phyloP scores from a whole-genome alignment of 2,888 invertebrate species.

The Coecobrya sp. region DNA sequence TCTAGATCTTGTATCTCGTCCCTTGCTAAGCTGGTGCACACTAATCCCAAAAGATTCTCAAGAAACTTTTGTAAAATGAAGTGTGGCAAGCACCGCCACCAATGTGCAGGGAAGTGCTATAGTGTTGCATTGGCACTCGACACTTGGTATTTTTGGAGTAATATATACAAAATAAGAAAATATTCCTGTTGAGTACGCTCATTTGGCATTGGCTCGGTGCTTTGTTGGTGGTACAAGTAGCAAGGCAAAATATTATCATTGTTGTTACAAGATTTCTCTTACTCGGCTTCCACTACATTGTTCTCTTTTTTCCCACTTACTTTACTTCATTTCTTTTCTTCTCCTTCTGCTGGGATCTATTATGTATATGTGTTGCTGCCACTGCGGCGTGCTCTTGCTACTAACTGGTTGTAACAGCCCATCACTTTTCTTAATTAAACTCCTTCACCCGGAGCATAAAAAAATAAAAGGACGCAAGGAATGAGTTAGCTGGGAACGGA shows the following conservation, averaged over 20 bases:
- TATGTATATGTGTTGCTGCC: background rate
- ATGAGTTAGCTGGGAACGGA: background rate
- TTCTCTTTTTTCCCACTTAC: background rate
- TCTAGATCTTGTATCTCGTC: background rate
- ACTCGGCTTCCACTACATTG: background rate
- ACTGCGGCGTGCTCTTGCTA: conserved; percentile 67
- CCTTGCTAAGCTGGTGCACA: background rate
- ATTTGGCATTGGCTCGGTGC: conserved; percentile 47
- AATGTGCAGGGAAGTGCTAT: background rate
- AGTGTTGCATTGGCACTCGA: background rate
- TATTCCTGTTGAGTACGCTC: conserved; percentile 40
- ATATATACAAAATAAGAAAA: background rate
- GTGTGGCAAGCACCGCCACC: background rate
- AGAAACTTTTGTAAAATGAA: conserved; percentile 28
- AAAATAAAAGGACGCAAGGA: conserved; percentile 47
- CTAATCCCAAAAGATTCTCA: conserved; percentile 59
- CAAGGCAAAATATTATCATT: conserved; percentile 52
- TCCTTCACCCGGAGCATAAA: conserved; percentile 82
- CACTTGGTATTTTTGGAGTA: background rate
- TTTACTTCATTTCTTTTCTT: background rate
- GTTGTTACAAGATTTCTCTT: conserved; percentile 38
- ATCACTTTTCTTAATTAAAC: conserved; percentile 86
- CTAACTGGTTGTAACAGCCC: conserved; percentile 84
- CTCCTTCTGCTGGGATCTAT: background rate
- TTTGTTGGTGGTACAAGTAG: conserved; percentile 27